phyloP scores from a whole-genome alignment of 2,113 vertebrate species.

The Erythrocercus mccallii region DNA sequence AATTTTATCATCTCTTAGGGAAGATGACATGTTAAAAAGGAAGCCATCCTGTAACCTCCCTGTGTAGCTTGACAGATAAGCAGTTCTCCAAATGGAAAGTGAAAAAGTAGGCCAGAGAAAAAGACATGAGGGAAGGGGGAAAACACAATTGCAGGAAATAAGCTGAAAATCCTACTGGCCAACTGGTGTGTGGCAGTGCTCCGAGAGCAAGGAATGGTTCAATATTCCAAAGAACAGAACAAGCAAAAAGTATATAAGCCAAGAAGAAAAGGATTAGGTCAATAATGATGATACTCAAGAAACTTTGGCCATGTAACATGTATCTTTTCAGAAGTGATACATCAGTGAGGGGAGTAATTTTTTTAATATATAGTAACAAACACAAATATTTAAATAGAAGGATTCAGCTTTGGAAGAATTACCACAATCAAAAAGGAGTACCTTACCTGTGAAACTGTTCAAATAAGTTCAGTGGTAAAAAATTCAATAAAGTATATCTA shows the following conservation, averaged over 20 bases:
- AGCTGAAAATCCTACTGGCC: background rate
- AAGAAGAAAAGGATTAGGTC: background rate
- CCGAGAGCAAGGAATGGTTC: background rate
- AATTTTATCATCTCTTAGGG: background rate
- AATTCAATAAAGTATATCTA: conserved; percentile 89
- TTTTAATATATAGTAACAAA: background rate
- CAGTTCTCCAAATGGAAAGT: background rate
- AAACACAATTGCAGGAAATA: background rate
- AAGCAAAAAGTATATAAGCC: background rate
- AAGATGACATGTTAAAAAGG: background rate
- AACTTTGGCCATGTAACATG: background rate
- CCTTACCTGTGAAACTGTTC: conserved; percentile 95
- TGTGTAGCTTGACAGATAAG: background rate
- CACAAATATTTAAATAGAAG: background rate
- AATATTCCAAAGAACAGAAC: background rate
- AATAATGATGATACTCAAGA: background rate
- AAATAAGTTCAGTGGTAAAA: conserved; percentile 94
- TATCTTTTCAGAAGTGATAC: background rate
- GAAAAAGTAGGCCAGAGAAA: background rate
- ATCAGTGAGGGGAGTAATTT: background rate
- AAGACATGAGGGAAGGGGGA: background rate
- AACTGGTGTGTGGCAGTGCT: background rate
- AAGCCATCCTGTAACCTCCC: background rate
- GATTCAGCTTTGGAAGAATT: background rate
- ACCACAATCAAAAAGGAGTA: background rate